Percentiles rank a stretch among this genome's conserved stretches.
phyloP scores from a whole-genome alignment of 1,140 invertebrate species.

The Drosophila teissieri region DNA sequence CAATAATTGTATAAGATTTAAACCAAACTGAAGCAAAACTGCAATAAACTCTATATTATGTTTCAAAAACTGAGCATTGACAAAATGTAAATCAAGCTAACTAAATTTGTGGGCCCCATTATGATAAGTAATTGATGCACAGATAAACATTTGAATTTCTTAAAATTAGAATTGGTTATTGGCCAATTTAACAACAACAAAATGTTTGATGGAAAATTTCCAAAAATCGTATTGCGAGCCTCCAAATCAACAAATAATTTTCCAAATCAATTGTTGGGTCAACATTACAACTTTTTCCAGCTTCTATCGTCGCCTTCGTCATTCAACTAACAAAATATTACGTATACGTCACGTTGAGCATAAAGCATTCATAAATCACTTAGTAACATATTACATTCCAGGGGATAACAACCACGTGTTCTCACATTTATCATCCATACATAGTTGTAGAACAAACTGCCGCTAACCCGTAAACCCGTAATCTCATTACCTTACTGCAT shows the following conservation, averaged over 20 bases:
- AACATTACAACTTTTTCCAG: constrained; percentile 35
- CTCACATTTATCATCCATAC: constrained; percentile 25
- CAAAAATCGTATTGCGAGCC: constrained; percentile 9
- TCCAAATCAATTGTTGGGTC: constrained; percentile 16
- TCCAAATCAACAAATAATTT: constrained; percentile 4
- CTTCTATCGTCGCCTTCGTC: constrained; percentile 34
- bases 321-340: constrained; percentile 38
- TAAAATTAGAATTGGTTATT: neutral
- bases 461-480: constrained; percentile 60
- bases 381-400: constrained; percentile 19
- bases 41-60: constrained; percentile 68
- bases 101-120: constrained; percentile 39
- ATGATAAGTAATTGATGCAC: constrained; percentile 14
- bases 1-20: constrained; percentile 64
- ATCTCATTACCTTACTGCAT: constrained; percentile 84
- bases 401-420: constrained; percentile 19
- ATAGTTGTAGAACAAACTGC: constrained; percentile 42
- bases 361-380: constrained; percentile 24
- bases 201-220: neutral
- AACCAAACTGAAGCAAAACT: constrained; percentile 56
- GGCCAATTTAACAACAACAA: too few relatives aligned
- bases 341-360: constrained; percentile 47
- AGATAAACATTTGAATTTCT: neutral
- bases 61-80: constrained; percentile 47
- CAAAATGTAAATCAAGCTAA: constrained; percentile 44